Evolutionary conservation across 2,888 invertebrate species (phyloP).

Genomic region (Ptilodon capucinus): DNA sequence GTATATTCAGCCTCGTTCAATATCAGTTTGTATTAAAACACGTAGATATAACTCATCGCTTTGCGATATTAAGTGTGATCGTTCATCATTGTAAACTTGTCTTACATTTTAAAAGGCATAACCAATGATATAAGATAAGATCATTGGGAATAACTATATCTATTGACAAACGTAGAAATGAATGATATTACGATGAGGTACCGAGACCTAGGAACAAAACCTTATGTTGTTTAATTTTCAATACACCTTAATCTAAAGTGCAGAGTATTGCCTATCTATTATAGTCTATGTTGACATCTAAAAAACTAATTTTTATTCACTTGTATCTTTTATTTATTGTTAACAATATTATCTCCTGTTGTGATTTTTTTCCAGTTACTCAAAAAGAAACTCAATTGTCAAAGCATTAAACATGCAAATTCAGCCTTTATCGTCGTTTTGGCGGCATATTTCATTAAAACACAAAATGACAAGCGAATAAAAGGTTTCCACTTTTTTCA

Average conservation of each 20-base stretch:
- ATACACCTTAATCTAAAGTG: too few species aligned
- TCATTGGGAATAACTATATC: too few species aligned
- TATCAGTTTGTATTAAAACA: constrained; percentile 32
- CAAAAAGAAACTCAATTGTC: constrained; percentile 50
- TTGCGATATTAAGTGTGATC: background rate
- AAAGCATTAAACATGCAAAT: constrained; percentile 67
- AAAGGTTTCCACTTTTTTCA: constrained; percentile 65
- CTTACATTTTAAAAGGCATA: too few species aligned
- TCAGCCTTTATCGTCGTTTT: constrained; percentile 55
- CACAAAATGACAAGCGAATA: constrained; percentile 73
- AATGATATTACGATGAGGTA: too few species aligned
- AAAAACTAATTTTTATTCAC: too few species aligned
- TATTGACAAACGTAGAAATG: too few species aligned
- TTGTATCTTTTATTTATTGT: too few species aligned
- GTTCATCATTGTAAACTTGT: background rate
- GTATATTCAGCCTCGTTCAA: constrained; percentile 44
- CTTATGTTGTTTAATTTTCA: too few species aligned
- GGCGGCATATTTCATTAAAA: constrained; percentile 75
- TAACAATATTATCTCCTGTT: background rate
- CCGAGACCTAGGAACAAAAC: too few species aligned
- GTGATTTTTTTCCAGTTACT: constrained; percentile 33
- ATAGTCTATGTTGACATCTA: too few species aligned
- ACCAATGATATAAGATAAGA: too few species aligned
- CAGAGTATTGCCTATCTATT: too few species aligned
- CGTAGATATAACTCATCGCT: constrained; percentile 21